Evolutionary conservation across 2,888 invertebrate species (phyloP).

Genomic region (Crioceris asparagi): DNA sequence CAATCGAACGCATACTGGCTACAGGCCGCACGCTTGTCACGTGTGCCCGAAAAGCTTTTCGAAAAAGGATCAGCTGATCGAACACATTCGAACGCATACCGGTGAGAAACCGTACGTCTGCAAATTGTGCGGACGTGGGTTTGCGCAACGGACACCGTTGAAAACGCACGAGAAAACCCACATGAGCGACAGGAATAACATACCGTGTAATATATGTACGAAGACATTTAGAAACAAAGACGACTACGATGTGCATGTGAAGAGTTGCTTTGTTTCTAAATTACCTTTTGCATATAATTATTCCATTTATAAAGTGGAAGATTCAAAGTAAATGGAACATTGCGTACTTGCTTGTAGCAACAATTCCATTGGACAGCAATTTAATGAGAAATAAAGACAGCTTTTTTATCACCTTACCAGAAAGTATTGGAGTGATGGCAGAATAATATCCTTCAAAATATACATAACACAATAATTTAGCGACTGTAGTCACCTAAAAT

Average conservation of each 20-base stretch:
- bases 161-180: constrained; percentile 51
- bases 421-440: no score
- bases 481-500: no score
- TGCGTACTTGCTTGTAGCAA: no score
- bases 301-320: no score
- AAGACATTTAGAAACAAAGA: constrained; percentile 41
- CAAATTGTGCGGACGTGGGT: constrained; percentile 49
- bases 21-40: constrained; percentile 38
- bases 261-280: no score
- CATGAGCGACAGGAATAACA: constrained; percentile 48
- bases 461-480: no score
- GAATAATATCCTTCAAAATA: no score
- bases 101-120: constrained; percentile 53
- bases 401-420: no score
- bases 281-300: no score
- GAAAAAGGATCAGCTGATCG: constrained; percentile 47
- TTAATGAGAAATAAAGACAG: no score
- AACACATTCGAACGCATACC: constrained; percentile 49
- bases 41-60: constrained; percentile 44
- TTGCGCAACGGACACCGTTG: constrained; percentile 48
- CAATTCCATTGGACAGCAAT: no score
- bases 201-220: constrained; percentile 43
- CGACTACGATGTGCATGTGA: constrained; percentile 31
- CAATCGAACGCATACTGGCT: constrained; percentile 42
- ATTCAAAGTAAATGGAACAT: no score